Conservation (phyloP, 2,888 invertebrate species). For the Temnothorax unifasciatus region DNA sequence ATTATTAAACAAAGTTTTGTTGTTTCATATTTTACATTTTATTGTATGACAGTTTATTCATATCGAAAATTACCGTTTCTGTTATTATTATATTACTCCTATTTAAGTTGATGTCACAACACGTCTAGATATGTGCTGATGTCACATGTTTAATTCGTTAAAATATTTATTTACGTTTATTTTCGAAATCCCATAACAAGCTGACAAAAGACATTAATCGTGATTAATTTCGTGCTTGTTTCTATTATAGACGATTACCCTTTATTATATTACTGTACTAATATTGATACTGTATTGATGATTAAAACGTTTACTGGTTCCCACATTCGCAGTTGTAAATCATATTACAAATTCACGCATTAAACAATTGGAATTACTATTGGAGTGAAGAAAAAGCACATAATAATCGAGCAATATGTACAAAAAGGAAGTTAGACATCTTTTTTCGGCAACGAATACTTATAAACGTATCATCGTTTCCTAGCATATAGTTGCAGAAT, state of each 20-base stretch:
- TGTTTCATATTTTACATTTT: conserved; percentile 56
- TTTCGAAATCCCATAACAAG: conserved; percentile 46
- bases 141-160: conserved; percentile 36
- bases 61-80: conserved; percentile 48
- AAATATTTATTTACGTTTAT: conserved; percentile 37
- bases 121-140: conserved; percentile 21
- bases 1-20: conserved; percentile 46
- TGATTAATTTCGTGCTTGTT: conserved; percentile 47
- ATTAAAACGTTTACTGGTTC: conserved; percentile 41
- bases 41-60: conserved; percentile 49
- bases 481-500: conserved; percentile 35
- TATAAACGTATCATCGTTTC: conserved; percentile 36
- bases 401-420: conserved; percentile 43
- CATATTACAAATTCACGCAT: conserved; percentile 42
- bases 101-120: conserved; percentile 41
- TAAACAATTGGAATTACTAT: conserved; percentile 41
- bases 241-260: conserved; percentile 30
- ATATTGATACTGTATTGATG: conserved; percentile 35
- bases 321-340: conserved; percentile 46
- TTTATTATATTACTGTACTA: conserved; percentile 47
- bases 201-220: conserved; percentile 58
- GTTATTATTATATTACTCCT: conserved; percentile 47
- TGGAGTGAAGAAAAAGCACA: conserved; percentile 24
- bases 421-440: conserved; percentile 3
- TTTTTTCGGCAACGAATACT: conserved; percentile 46